These are phyloP conservation scores for Athripsodes cinereus DNA, from an alignment of 2,888 invertebrate genomes.

Conservation along the genomic window DNA sequence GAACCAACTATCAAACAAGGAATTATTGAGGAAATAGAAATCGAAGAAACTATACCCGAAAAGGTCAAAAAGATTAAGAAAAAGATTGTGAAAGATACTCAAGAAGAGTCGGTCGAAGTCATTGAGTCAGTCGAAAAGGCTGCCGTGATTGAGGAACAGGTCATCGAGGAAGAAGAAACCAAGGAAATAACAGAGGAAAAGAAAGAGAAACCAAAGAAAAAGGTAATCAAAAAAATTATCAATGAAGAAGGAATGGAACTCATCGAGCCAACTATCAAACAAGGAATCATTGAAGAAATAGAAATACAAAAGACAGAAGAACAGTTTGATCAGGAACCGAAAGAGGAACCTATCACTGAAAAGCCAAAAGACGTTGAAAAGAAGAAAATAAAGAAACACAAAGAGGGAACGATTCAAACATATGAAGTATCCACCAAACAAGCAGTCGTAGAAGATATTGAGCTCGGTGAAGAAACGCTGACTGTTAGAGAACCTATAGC, in stretches of 20 bases:
- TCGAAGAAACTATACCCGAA: conserved; percentile 24
- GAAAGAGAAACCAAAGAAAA: too few relatives aligned
- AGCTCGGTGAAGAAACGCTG: conserved; percentile 30
- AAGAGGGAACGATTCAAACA: conserved; percentile 33
- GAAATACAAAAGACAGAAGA: conserved; percentile 3
- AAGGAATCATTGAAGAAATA: background rate
- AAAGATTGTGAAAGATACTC: conserved; percentile 6
- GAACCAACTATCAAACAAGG: conserved; percentile 31
- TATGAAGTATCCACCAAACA: conserved; percentile 24
- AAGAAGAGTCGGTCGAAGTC: conserved; percentile 18
- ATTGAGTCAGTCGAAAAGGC: background rate
- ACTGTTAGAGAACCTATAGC: conserved; percentile 2
- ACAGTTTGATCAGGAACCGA: too few relatives aligned
- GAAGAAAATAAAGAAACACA: conserved; percentile 11
- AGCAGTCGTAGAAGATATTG: conserved; percentile 9
- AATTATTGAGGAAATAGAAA: background rate
- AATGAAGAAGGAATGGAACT: too few relatives aligned
- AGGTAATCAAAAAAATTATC: too few relatives aligned
- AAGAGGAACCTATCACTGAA: too few relatives aligned
- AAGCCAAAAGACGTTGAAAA: background rate
- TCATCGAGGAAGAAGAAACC: background rate
- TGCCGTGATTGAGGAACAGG: too few relatives aligned
- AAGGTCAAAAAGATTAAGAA: conserved; percentile 32
- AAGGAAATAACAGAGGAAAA: conserved; percentile 23
- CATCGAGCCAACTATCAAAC: background rate